Conservation (phyloP, 2,113 vertebrate species). For the Pao palembangensis region DNA sequence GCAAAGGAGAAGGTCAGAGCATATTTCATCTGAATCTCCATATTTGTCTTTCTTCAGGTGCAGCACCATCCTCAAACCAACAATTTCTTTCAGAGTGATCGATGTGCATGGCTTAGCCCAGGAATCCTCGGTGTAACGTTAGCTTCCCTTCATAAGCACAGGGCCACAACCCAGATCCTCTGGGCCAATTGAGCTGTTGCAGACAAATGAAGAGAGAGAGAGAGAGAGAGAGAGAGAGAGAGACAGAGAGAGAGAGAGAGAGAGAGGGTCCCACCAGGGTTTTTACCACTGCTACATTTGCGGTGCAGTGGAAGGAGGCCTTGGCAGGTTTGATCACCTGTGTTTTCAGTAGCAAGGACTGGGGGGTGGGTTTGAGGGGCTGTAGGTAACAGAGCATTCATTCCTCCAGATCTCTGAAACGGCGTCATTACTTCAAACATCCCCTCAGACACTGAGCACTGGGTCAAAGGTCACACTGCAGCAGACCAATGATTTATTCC, state of each 20-base stretch:
- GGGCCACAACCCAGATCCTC: conserved; percentile 21
- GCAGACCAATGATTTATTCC: not conserved
- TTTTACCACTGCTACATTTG: conserved; percentile 55
- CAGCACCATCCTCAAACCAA: not conserved
- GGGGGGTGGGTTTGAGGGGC: conserved; percentile 1
- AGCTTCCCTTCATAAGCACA: conserved; percentile 34
- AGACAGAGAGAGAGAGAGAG: conserved; percentile 9
- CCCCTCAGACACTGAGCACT: conserved; percentile 39
- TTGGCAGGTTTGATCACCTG: conserved; percentile 10
- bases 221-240: conserved; percentile 16
- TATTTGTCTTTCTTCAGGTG: not conserved
- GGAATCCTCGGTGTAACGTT: conserved; percentile 40
- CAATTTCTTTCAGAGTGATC: conserved; percentile 24
- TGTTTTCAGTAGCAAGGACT: conserved; percentile 11
- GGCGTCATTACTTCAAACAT: conserved; percentile 53
- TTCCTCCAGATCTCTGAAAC: conserved; percentile 43
- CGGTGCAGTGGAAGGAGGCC: conserved; percentile 38
- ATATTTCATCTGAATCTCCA: conserved; percentile 14
- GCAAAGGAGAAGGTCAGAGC: too few relatives aligned
- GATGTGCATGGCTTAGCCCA: conserved; percentile 24
- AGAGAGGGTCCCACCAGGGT: conserved; percentile 18
- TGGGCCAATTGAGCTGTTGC: conserved; percentile 38
- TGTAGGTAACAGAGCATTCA: conserved; percentile 29
- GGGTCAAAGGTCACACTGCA: conserved; percentile 34
- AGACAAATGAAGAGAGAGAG: conserved; percentile 26